These are phyloP conservation scores for Morinoia aosen DNA, from an alignment of 2,888 invertebrate species.

Conservation along the genomic window DNA sequence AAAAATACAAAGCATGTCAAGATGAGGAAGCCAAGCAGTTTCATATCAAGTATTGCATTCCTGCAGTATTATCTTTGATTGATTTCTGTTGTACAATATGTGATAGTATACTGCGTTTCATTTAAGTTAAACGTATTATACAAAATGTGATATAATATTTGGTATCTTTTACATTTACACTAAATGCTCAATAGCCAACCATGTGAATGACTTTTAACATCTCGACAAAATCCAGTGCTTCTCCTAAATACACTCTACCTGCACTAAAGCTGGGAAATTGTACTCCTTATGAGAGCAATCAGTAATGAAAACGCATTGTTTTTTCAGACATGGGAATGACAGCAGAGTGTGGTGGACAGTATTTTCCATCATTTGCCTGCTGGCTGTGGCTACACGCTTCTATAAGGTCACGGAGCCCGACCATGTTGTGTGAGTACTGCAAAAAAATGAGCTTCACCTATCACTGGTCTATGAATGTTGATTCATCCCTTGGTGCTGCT, in stretches of 20 bases:
- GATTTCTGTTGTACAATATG: not conserved
- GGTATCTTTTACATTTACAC: not conserved
- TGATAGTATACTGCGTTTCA: not conserved
- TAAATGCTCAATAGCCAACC: not conserved
- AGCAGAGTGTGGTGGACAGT: conserved; percentile 77
- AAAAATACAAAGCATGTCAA: not conserved
- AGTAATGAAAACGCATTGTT: not conserved
- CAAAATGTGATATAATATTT: not conserved
- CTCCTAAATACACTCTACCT: not conserved
- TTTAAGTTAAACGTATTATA: no score
- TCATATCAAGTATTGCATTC: not conserved
- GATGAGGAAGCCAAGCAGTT: not conserved
- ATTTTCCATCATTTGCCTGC: conserved; percentile 78
- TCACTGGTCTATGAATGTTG: not conserved
- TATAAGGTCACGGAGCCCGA: conserved; percentile 92
- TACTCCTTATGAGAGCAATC: not conserved
- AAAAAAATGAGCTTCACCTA: not conserved
- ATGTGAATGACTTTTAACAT: not conserved
- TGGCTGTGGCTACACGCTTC: conserved; percentile 84
- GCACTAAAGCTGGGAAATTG: not conserved
- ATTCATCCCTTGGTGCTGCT: not conserved
- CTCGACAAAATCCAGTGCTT: not conserved
- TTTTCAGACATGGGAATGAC: not conserved
- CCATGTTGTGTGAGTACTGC: conserved; percentile 87
- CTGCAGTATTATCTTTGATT: not conserved